Evolutionary conservation across 2,888 invertebrate species (phyloP), one percentile per base, ranked within the genome.

Genomic region (Latrodectus hesperus): DNA sequence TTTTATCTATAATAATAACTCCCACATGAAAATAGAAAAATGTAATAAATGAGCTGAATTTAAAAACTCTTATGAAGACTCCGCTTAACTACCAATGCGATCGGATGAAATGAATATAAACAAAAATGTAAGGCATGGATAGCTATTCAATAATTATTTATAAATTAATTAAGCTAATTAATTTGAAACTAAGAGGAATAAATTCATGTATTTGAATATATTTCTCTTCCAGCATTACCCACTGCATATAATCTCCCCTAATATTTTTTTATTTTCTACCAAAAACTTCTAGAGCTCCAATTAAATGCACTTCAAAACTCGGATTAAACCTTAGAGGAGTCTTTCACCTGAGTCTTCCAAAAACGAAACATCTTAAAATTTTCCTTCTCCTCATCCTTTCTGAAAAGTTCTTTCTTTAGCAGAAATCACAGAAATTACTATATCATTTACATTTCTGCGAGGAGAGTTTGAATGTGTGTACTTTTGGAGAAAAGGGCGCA

Each of bases 401-500:
- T 16, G 38, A 16, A 60, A 60, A 60, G n/a, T 60, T 60, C 60
- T 60, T 60, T n/a, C 60, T 60, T 60, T 11, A 14, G 11, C n/a
- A 60, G 14, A 60, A n/a, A 12, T 12, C 60, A 60, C n/a, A 16
- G 70, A 73, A n/a, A 38, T n/a, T 67, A 73, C 67, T 49, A 74
- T 81, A 81, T 72, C 73, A 81, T 81, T 81, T 80, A 71, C 80
- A 80, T 80, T 80, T 72, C 80, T 65, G 65, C 6, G 60, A 60
- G 60, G 60, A 60, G 12, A 12, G 60, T 60, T 60, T 60, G 60
- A 12, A 60, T 60, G 60, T 60, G n/a, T 60, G 38, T 60, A 12
- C 60, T 60, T 60, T n/a, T 60, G 60, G 60, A n/a, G 60, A 60
- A 12, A 17, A 68, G 22, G 17, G 67, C 55, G 9, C 55, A 75